phyloP scores from a whole-genome alignment of 2,797 vertebrate genomes.

The Salmo trutta region DNA sequence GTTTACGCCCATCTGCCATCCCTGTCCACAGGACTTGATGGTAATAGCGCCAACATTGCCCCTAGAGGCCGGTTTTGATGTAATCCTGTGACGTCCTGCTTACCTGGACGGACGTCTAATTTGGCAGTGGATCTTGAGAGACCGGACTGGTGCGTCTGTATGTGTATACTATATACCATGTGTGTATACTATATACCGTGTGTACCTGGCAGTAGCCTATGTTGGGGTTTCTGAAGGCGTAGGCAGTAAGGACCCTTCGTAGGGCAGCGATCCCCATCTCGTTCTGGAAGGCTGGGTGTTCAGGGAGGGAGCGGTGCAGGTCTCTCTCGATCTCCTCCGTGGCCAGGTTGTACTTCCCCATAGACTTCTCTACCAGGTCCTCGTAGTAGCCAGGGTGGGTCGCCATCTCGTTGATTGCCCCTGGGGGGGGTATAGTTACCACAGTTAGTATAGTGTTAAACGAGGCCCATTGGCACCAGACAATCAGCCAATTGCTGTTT shows the following conservation, averaged over 20 bases:
- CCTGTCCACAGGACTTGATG: no score
- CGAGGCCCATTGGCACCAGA: no score
- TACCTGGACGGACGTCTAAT: neutral
- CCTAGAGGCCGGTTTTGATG: no score
- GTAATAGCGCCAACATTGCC: no score
- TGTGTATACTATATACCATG: neutral
- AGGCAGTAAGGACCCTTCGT: slow-evolving; percentile 93
- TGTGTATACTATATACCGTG: neutral
- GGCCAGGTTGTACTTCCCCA: slow-evolving; percentile 96
- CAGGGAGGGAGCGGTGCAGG: slow-evolving; percentile 95
- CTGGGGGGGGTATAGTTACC: slow-evolving; percentile 58
- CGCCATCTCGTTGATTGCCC: slow-evolving; percentile 95
- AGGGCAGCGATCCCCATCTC: slow-evolving; percentile 98
- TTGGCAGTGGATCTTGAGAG: no score
- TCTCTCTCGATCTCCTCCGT: slow-evolving; percentile 98
- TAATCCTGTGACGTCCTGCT: no score
- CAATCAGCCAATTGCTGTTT: no score
- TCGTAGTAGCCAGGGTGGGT: slow-evolving; percentile 97
- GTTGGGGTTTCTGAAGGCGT: slow-evolving; percentile 96
- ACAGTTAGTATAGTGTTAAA: no score
- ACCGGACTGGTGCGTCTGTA: neutral
- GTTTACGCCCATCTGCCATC: no score
- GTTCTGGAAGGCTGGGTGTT: slow-evolving; percentile 98
- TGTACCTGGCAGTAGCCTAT: slow-evolving; percentile 98
- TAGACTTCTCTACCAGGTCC: slow-evolving; percentile 95